Conservation (phyloP, 2,113 vertebrate species). For the Dendrocopos noguchii region DNA sequence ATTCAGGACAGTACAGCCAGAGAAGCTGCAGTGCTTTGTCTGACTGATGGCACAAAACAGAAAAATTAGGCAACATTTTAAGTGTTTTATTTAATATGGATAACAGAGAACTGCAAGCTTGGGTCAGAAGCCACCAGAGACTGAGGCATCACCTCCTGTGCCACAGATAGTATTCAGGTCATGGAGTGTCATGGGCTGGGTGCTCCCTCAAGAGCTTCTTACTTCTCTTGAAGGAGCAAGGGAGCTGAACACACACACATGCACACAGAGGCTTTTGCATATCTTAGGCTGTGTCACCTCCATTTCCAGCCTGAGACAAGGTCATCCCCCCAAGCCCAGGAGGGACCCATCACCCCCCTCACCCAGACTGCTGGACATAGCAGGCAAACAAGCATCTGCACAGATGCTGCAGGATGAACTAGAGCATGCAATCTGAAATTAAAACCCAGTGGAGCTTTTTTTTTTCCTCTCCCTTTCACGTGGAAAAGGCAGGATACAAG, state of each 20-base stretch:
- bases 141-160: not conserved
- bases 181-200: rapidly evolving
- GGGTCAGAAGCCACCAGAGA: not conserved
- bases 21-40: not conserved
- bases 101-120: not conserved
- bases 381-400: not conserved
- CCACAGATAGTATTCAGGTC: not conserved
- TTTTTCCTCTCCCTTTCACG: not conserved
- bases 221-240: not conserved
- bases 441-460: not conserved
- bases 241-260: not conserved
- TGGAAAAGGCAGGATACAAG: conserved; percentile 56
- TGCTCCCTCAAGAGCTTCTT: not conserved
- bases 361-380: not conserved
- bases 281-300: conserved; percentile 23
- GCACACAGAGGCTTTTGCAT: not conserved
- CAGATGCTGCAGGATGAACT: not conserved
- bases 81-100: not conserved
- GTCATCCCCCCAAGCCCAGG: not conserved
- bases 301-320: conserved; percentile 34
- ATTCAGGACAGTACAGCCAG: not conserved
- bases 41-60: not conserved
- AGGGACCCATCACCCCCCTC: not conserved
- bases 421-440: conserved; percentile 15
- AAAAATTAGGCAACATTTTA: not conserved